Base-by-base conservation (phyloP, 2,888 invertebrate species). In the Temnothorax rugatulus region DNA sequence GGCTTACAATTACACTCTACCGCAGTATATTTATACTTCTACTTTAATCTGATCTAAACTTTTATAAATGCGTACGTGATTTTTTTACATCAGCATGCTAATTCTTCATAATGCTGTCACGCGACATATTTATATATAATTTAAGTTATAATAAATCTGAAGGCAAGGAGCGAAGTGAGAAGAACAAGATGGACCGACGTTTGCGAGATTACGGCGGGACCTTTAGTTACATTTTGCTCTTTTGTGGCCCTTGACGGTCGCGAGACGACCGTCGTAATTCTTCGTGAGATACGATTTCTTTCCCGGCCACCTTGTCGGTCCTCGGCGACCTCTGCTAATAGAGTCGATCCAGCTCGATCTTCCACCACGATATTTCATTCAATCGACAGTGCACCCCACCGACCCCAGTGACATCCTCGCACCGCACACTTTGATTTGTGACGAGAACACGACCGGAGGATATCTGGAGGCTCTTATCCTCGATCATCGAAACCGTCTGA, bases 311-410 rank as follows among this genome's bases (percentile, higher is more conserved):
- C 47, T 25, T 34, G 63, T 77, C 76, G 18, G n/a, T 74, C 59
- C 25, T 4, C n/a, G 29, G 41, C 68, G 13, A 11, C 34, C 38
- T 63, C 41, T 44, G 47, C 63, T 64, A 84, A 83, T 84, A 64
- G 47, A 64, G 64, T 63, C 25, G 11, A 41, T 34, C 21, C 61
- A 29, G 54, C 63, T 73, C 34, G 61, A 81, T 81, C 38, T 71
- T 41, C 13, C 75, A 38, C 15, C 38, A 18, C 29, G 34, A 81
- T 81, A 81, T 81, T 81, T 81, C 50, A 76, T 61, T 68, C 54
- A 44, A 77, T 68, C 41, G 63, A 77, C 69, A 76, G 29, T 2
- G 41, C 47, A 47, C 54, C 68, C 29, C 54, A 44, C 34, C 41
- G 29, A 44, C 4, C n/a, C 13, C n/a, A 34, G 13, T 44, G 44